Conservation (phyloP, 2,888 invertebrate genomes). For the Eustalomyia histrio region DNA sequence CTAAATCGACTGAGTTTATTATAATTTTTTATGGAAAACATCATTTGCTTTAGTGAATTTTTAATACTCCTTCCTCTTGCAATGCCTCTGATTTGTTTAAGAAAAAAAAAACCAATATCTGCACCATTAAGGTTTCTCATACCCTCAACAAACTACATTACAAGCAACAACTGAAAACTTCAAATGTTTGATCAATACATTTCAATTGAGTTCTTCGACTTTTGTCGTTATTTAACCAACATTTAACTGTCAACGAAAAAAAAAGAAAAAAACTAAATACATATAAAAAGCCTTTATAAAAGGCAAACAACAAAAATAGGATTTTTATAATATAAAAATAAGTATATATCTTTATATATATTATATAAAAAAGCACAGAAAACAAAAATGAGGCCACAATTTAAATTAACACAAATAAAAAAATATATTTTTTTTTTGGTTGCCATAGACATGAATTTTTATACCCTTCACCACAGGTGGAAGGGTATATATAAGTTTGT, state of each 20-base stretch:
- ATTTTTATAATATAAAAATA: conserved; percentile 11
- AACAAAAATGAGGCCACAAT: conserved; percentile 52
- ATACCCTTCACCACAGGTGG: too few species aligned
- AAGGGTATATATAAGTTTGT: too few species aligned
- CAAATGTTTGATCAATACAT: conserved; percentile 75
- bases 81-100: conserved; percentile 14
- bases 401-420: conserved; percentile 37
- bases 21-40: too few species aligned
- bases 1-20: too few species aligned
- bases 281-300: background rate
- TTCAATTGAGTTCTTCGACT: conserved; percentile 69
- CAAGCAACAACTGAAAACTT: conserved; percentile 66
- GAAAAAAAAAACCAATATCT: conserved; percentile 4
- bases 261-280: background rate
- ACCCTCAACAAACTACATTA: background rate
- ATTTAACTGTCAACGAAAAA: conserved; percentile 30
- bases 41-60: background rate
- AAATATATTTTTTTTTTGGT: conserved; percentile 38
- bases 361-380: conserved; percentile 8
- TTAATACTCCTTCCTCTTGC: background rate
- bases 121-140: conserved; percentile 8
- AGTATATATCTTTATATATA: background rate
- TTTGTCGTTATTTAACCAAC: conserved; percentile 69
- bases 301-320: background rate
- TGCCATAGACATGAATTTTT: conserved; percentile 38